phyloP scores from a whole-genome alignment of 1,140 invertebrate genomes.

The Riptortus pedestris region DNA sequence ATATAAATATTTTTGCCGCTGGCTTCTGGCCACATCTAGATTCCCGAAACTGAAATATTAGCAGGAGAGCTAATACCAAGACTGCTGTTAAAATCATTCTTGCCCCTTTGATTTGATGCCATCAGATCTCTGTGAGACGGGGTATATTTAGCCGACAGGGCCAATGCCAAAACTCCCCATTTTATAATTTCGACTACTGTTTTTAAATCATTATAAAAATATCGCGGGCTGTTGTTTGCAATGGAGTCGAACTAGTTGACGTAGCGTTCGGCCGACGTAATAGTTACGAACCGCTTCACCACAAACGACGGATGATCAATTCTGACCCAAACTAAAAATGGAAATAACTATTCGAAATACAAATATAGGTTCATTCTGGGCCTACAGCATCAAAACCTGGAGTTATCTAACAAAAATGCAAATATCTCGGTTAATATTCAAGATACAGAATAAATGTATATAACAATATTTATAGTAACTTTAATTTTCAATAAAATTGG shows the following conservation, averaged over 20 bases:
- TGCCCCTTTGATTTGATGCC: constrained; percentile 11
- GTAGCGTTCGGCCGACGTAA: no score
- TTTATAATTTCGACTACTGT: constrained; percentile 4
- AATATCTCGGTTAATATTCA: no score
- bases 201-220: constrained; percentile 13
- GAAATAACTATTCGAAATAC: no score
- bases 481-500: no score
- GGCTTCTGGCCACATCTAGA: constrained; percentile 3
- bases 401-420: no score
- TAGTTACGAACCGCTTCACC: no score
- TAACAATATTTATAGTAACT: no score
- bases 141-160: not conserved
- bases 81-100: not conserved
- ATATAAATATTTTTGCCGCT: not conserved
- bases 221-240: not conserved
- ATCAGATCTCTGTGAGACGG: constrained; percentile 1
- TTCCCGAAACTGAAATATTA: constrained; percentile 15
- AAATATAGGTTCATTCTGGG: no score
- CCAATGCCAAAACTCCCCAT: constrained; percentile 10
- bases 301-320: no score
- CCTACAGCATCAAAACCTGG: no score
- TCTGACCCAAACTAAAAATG: no score
- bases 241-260: not conserved
- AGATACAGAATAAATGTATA: no score
- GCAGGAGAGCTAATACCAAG: constrained; percentile 4